These are phyloP conservation scores for Progne subis DNA, from an alignment of 2,113 vertebrate genomes.

Conservation along the genomic window DNA sequence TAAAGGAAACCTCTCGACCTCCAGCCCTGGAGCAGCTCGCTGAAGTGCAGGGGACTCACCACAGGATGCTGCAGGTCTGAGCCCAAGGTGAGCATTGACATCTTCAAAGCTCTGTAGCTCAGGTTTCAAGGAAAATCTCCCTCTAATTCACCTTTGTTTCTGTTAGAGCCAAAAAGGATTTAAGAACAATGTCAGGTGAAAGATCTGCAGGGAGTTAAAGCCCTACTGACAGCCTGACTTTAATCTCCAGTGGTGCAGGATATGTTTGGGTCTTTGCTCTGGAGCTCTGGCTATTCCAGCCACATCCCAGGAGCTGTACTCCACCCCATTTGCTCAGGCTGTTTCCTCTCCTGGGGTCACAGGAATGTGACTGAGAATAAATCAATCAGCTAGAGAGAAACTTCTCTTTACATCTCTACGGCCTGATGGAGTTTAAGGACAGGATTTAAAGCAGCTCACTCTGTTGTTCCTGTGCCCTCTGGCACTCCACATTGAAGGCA, in stretches of 20 bases:
- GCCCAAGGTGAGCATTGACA: background rate
- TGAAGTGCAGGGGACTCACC: background rate
- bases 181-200: background rate
- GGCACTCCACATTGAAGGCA: background rate
- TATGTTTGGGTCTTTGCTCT: background rate
- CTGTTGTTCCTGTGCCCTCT: background rate
- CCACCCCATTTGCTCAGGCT: background rate
- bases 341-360: background rate
- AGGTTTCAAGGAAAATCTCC: conserved; percentile 5
- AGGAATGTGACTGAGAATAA: background rate
- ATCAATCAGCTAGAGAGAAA: conserved; percentile 11
- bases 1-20: background rate
- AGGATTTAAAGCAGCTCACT: background rate
- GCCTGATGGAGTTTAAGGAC: background rate
- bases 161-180: background rate
- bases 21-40: background rate
- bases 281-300: background rate
- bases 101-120: background rate
- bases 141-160: background rate
- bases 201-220: background rate
- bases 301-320: background rate
- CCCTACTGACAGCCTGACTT: background rate
- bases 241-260: background rate
- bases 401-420: background rate
- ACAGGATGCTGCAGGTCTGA: background rate